Base-by-base conservation (phyloP, 2,888 invertebrate species). In the Biston stratarius region DNA sequence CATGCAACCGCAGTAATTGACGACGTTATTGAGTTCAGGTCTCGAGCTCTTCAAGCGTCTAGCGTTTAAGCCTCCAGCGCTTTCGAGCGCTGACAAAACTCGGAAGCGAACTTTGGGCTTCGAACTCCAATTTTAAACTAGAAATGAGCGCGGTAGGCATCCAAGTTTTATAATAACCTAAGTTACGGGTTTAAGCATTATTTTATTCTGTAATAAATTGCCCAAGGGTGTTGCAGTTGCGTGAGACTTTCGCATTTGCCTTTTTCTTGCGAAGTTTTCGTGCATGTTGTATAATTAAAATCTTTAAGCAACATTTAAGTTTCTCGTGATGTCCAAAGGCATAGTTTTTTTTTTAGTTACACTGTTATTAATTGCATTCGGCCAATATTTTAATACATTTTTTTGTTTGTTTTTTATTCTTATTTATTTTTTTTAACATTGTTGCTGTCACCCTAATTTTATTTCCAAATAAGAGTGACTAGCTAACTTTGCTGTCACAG, bases 91-190 rank as follows among this genome's bases (percentile, higher is more conserved):
- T 70, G 79, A 44, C 59, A 59, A 53, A 61, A 62, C 67, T 63
- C 55, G 51, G 47, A 67, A 58, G 76, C 83, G 76, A 90, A 91
- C 87, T 91, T 86, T 59, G 74, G 70, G 79, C 81, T 83, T 83
- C 83, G 84, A 87, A 89, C 88, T 86, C 81, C 83, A 87, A 89
- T 89, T 91, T 91, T 84, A 88, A 90, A 91, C 88, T 87, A 86
- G 79, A 79, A 87, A 83, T 82, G 82, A 80, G 77, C 79, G 69
- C 77, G 80, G 77, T 81, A 79, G 82, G 78, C 79, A n/a, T 74
- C 74, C 64, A 67, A 90, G 81, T 91, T 90, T 87, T 83, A 83
- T 85, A 85, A 85, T 84, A 83, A 81, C 79, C 78, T 74, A 64
- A 81, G 77, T 80, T 83, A 74, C 75, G 72, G 74, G 76, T 69